Base-by-base conservation (phyloP, 2,797 vertebrate genomes). In the Cetoscarus ocellatus region DNA sequence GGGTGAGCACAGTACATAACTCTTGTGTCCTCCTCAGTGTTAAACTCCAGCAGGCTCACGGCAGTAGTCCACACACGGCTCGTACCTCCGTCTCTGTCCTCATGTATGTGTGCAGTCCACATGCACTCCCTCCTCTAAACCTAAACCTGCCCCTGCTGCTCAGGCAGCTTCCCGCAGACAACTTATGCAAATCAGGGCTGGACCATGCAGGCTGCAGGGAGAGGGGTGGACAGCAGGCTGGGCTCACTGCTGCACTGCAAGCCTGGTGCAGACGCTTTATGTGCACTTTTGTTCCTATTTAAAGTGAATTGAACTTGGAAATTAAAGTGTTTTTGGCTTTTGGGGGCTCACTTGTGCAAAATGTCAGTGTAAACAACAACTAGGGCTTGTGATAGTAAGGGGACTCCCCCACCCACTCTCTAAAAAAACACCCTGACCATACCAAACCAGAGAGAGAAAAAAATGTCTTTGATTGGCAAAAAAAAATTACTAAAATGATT, bases 1-100 rank as follows among this genome's bases (percentile, higher is more conserved):
- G 97, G 94, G 87, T 97, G 97, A 80, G 97, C 94, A 92, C 97
- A 98, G 92, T 97, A 97, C 97, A 98, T 98, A 93, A 91, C 92
- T 91, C 80, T 27, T 27, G 2, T 82, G 79, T 80, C 57, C 68
- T 74, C 51, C 79, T 89, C 71, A 81, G 75, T 58, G 61, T 73
- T 70, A 73, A 58, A 84, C 38, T 88, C 84, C 87, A 57, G 42
- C 87, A 57, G 42, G 77, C 79, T 89, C 82, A 83, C 77, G 58
- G 47, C 86, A 86, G 80, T 91, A 39, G 38, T 39, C 86, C 87
- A 81, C 76, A 78, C 73, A 72, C 71, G 70, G 86, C 78, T 87
- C 90, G 83, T 84, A 92, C 90, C 89, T 79, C 67, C 55, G 75
- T 52, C 69, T 53, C 89, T 93, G 82, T 61, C 76, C 89, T 89